Evolutionary conservation across 1,140 invertebrate species (phyloP).

Genomic region (Gerris buenoi): DNA sequence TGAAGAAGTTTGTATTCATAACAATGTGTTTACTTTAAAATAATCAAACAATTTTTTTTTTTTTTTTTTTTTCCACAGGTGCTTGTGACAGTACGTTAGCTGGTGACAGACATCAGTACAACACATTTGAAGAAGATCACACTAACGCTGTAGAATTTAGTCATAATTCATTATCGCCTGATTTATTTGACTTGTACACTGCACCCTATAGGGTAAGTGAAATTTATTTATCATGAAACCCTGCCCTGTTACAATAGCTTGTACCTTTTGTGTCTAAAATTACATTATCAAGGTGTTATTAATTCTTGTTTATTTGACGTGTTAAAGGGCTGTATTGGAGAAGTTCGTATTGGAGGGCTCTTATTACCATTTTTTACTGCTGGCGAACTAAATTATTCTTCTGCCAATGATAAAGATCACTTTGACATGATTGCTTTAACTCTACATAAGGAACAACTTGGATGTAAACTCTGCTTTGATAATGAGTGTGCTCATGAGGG

Average conservation of each 20-base stretch:
- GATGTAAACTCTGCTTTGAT: conserved; percentile 69
- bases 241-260: too few species aligned
- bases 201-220: conserved; percentile 9
- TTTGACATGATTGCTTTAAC: conserved; percentile 34
- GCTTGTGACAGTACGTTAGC: background rate
- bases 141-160: conserved; percentile 9
- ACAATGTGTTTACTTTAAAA: too few species aligned
- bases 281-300: too few species aligned
- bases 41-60: too few species aligned
- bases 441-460: conserved; percentile 31
- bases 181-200: background rate
- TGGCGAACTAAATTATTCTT: conserved; percentile 48
- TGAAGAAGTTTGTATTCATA: too few species aligned
- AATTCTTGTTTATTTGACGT: background rate
- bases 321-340: conserved; percentile 87
- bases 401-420: conserved; percentile 34
- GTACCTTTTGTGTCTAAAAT: too few species aligned
- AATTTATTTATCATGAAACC: too few species aligned
- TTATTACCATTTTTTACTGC: conserved; percentile 77
- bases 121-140: conserved; percentile 7
- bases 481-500: conserved; percentile 74
- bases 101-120: background rate
- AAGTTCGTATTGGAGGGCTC: conserved; percentile 67
- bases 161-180: background rate
- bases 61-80: conserved; percentile 5